Evolutionary conservation across 2,888 invertebrate genomes (phyloP).

Genomic region (Scaptomyza reducta): DNA sequence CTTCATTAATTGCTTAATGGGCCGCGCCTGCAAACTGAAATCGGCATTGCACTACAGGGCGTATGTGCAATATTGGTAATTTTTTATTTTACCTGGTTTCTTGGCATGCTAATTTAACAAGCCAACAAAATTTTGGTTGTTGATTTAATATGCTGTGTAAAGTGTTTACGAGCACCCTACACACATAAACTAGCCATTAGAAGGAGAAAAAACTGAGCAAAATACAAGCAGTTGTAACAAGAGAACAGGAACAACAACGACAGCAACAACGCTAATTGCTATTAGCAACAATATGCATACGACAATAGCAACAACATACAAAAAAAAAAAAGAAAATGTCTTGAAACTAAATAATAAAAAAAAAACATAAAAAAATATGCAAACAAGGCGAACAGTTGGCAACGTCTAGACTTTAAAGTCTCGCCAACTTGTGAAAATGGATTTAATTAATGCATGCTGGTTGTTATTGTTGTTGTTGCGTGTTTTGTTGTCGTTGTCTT

Average conservation of each 20-base stretch:
- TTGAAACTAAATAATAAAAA: conserved; percentile 65
- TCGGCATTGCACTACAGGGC: conserved; percentile 53
- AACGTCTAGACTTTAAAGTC: conserved; percentile 61
- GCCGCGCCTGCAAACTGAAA: conserved; percentile 63
- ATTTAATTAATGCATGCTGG: conserved; percentile 70
- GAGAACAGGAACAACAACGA: conserved; percentile 54
- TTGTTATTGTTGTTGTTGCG: conserved; percentile 33
- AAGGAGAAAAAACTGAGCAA: background rate
- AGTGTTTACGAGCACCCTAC: conserved; percentile 44
- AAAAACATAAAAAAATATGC: conserved; percentile 48
- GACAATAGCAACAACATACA: conserved; percentile 28
- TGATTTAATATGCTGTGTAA: conserved; percentile 32
- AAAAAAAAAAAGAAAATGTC: conserved; percentile 34
- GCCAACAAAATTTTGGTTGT: conserved; percentile 13
- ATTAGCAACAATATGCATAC: conserved; percentile 55
- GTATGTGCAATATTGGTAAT: conserved; percentile 52
- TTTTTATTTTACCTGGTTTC: background rate
- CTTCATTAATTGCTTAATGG: conserved; percentile 77
- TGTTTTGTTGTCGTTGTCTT: conserved; percentile 33
- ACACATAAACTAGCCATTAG: conserved; percentile 22
- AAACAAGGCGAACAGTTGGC: conserved; percentile 70
- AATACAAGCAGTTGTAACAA: conserved; percentile 30
- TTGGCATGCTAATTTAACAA: conserved; percentile 16
- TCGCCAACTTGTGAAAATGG: conserved; percentile 67
- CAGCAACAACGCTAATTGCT: conserved; percentile 70